Evolutionary conservation across 2,797 vertebrate genomes (phyloP).

Genomic region (Malacoctenus gilli): DNA sequence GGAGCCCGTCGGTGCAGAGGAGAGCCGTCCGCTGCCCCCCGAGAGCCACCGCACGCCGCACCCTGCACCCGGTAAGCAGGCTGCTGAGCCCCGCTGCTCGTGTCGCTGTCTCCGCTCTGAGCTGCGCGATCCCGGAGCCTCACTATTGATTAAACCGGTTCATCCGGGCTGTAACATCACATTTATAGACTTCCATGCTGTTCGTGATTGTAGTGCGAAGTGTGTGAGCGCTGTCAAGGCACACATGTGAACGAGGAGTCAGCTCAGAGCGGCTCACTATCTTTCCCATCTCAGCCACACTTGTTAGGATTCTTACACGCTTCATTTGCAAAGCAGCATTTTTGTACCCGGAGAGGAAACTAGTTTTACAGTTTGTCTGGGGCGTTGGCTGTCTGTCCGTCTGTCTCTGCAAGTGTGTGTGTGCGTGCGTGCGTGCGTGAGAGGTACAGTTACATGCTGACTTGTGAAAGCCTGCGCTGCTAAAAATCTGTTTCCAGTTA

Average conservation of each 20-base stretch:
- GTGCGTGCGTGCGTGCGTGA: constrained; percentile 6
- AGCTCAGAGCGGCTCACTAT: neutral
- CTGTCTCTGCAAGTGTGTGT: constrained; percentile 7
- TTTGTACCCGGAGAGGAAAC: constrained; percentile 53
- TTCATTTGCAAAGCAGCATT: constrained; percentile 24
- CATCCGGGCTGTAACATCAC: too few relatives aligned
- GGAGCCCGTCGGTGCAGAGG: constrained; percentile 19
- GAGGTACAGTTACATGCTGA: constrained; percentile 69
- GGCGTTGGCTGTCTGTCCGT: constrained; percentile 72
- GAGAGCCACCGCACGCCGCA: constrained; percentile 23
- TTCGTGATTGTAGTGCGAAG: neutral
- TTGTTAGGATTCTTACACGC: constrained; percentile 7
- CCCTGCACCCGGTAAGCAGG: constrained; percentile 53
- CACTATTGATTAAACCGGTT: neutral
- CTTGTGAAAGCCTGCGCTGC: constrained; percentile 58
- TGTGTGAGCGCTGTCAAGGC: neutral
- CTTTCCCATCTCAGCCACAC: neutral
- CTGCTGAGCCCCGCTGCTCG: neutral
- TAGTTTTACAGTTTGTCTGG: constrained; percentile 53
- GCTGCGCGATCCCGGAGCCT: neutral
- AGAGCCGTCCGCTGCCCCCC: constrained; percentile 11
- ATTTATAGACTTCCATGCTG: neutral
- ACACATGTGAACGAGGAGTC: neutral
- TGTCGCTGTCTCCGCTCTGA: too few relatives aligned
- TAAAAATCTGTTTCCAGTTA: constrained; percentile 83